Evolutionary conservation across 2,888 invertebrate species (phyloP), one percentile per base, ranked within the genome.

Genomic region (Tetragonisca angustula): DNA sequence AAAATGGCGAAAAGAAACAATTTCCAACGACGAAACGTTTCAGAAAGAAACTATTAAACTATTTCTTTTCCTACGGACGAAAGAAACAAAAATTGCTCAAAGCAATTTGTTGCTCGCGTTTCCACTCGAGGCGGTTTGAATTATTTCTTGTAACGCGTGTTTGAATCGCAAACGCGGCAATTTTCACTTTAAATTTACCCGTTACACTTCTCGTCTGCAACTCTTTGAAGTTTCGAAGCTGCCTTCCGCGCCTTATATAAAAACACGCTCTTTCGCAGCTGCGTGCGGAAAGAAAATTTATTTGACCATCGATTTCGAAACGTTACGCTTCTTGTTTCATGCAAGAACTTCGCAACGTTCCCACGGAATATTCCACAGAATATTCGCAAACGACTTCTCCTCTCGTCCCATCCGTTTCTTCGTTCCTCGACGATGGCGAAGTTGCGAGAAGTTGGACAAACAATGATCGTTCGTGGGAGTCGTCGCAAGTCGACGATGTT

Each of bases 381-480:
- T 61, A 71, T 68, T 61, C 72, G 50, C 15, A 24, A 69, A 54
- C 49, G 43, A 70, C 21, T n/a, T 49, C 32, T 21, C 61, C 24
- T 19, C 19, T 19, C 68, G 15, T 27, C 32, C 13, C n/a, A 4
- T 27, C 13, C n/a, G 6, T 9, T 27, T 11, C 19, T 0, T 24
- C 9, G 2, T 17, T n/a, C 21, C 9, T 15, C 52, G 15, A 19
- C 5, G 50, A 5, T 13, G 11, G 24, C 56, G 59, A 74, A 71
- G 76, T 73, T 24, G 68, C 52, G 61, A 50, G 21, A 69, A n/a
- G 49, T 32, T 62, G 79, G 71, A 52, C 65, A 75, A 84, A 80
- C 69, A 70, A 68, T 21, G 74, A 59, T 17, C 50, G n/a, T 59
- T 59, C 24, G 50, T 32, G 27, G 13, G 6, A 49, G 15, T 43